These are phyloP conservation scores for Lypha dubia DNA, from an alignment of 2,888 invertebrate species.

Conservation along the genomic window DNA sequence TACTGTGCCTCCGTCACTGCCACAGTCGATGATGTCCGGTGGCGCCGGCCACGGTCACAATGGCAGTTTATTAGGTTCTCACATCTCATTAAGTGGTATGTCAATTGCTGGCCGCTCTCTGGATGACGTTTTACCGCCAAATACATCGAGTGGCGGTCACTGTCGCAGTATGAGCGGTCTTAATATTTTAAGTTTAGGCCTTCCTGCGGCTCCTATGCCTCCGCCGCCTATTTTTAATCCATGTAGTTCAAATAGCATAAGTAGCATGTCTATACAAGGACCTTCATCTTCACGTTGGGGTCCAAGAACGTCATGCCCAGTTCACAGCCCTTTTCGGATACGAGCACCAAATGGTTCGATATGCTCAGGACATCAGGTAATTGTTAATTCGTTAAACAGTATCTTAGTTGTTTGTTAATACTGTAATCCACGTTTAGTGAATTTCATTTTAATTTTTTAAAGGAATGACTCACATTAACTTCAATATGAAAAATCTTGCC, in stretches of 20 bases:
- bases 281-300: conserved; percentile 83
- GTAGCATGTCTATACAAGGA: conserved; percentile 82
- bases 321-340: conserved; percentile 84
- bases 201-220: conserved; percentile 80
- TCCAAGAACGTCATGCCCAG: conserved; percentile 83
- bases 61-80: conserved; percentile 77
- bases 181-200: conserved; percentile 80
- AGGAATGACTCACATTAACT: conserved; percentile 29
- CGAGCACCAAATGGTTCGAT: conserved; percentile 84
- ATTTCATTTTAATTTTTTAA: conserved; percentile 36
- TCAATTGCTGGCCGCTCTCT: conserved; percentile 79
- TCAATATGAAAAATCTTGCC: conserved; percentile 60
- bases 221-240: conserved; percentile 83
- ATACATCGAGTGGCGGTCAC: conserved; percentile 75
- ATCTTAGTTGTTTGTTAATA: conserved; percentile 46
- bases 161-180: conserved; percentile 81
- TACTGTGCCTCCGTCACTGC: conserved; percentile 76
- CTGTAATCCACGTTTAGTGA: conserved; percentile 34
- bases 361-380: conserved; percentile 84
- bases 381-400: conserved; percentile 37
- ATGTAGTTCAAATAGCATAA: conserved; percentile 83
- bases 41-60: conserved; percentile 74
- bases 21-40: conserved; percentile 83
- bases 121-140: conserved; percentile 73
- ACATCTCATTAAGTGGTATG: conserved; percentile 79